Conservation (phyloP, 2,113 vertebrate genomes). For the Machaerirhynchus nigripectus region DNA sequence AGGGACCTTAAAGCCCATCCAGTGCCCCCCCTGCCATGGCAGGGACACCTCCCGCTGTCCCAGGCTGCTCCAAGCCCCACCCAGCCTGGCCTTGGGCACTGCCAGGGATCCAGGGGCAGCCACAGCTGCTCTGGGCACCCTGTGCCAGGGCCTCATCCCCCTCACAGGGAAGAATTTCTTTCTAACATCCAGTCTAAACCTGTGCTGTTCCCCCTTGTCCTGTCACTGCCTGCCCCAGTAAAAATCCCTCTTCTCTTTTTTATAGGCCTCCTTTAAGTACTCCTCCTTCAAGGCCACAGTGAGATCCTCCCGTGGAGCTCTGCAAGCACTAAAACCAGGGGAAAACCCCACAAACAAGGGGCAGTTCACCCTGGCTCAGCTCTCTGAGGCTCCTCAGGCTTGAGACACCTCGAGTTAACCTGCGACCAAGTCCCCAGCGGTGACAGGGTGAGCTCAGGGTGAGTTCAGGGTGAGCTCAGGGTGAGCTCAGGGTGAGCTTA, state of each 20-base stretch:
- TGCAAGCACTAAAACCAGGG: neutral
- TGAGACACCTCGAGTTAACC: neutral
- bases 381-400: neutral
- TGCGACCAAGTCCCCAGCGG: rapidly evolving
- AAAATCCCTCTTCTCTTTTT: neutral
- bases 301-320: neutral
- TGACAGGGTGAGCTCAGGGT: neutral
- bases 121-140: neutral
- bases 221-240: neutral
- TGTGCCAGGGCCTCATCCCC: neutral
- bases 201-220: neutral
- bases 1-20: neutral
- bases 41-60: neutral
- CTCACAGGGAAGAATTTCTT: neutral
- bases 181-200: neutral
- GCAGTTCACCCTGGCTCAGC: neutral
- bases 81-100: neutral
- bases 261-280: neutral
- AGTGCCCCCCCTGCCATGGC: neutral
- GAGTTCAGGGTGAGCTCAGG: neutral
- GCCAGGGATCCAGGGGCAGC: neutral
- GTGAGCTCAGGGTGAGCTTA: neutral
- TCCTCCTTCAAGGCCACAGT: neutral
- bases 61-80: rapidly evolving
- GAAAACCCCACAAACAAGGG: neutral